Evolutionary conservation across 1,140 invertebrate genomes (phyloP).

Genomic region (Orchestia grillus): DNA sequence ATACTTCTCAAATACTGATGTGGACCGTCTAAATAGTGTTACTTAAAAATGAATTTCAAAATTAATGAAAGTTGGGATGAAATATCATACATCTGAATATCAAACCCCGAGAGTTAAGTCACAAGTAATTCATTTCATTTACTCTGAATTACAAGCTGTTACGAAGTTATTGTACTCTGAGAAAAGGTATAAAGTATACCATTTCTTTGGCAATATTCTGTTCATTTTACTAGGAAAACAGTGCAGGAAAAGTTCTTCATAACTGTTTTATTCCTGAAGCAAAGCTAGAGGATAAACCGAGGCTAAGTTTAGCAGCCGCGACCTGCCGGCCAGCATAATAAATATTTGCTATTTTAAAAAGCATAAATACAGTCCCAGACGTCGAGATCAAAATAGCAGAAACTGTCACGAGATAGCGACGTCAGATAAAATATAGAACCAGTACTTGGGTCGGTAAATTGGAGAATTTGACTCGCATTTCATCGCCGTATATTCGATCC

Average conservation of each 20-base stretch:
- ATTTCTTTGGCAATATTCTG: not conserved
- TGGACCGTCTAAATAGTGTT: too few relatives aligned
- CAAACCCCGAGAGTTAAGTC: too few relatives aligned
- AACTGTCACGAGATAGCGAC: not conserved
- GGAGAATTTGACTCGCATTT: not conserved
- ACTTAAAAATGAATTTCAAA: too few relatives aligned
- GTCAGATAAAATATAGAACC: not conserved
- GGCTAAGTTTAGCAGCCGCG: not conserved
- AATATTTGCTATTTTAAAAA: not conserved
- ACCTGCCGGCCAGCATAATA: not conserved
- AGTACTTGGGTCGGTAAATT: not conserved
- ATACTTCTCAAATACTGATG: too few relatives aligned
- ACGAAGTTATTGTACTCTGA: not conserved
- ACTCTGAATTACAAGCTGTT: not conserved
- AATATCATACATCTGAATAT: too few relatives aligned
- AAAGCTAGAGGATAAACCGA: not conserved
- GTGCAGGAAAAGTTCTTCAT: not conserved
- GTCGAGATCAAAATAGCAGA: not conserved
- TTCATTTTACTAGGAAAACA: not conserved
- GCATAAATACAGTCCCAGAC: not conserved
- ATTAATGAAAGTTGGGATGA: too few relatives aligned
- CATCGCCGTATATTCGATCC: not conserved
- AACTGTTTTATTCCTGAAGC: not conserved
- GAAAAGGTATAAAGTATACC: not conserved
- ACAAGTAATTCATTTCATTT: too few relatives aligned